These are phyloP conservation scores for Allacma fusca DNA, from an alignment of 2,888 invertebrate genomes.

Conservation along the genomic window DNA sequence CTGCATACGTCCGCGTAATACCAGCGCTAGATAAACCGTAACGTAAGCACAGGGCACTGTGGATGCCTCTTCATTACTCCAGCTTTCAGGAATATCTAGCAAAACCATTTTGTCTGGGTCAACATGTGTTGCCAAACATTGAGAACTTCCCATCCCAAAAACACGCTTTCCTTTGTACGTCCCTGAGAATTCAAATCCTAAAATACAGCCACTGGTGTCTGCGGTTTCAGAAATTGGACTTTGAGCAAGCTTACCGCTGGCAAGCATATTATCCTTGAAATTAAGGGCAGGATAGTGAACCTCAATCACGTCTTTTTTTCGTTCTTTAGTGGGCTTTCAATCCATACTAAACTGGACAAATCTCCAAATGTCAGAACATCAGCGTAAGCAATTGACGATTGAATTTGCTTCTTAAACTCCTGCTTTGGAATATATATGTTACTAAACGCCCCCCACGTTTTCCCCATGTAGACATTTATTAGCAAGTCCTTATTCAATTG, in stretches of 20 bases:
- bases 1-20: slow-evolving; percentile 68
- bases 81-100: slow-evolving; percentile 70
- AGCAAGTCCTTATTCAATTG: neutral
- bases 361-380: slow-evolving; percentile 93
- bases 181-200: slow-evolving; percentile 71
- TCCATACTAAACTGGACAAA: slow-evolving; percentile 90
- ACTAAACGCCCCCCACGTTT: slow-evolving; percentile 76
- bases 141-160: slow-evolving; percentile 66
- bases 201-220: slow-evolving; percentile 67
- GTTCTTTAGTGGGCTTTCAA: slow-evolving; percentile 80
- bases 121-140: slow-evolving; percentile 69
- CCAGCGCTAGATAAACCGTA: slow-evolving; percentile 72
- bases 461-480: neutral
- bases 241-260: slow-evolving; percentile 85
- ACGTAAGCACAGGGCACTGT: slow-evolving; percentile 73
- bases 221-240: slow-evolving; percentile 75
- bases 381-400: slow-evolving; percentile 81
- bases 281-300: slow-evolving; percentile 84
- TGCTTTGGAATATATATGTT: slow-evolving; percentile 74
- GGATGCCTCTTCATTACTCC: slow-evolving; percentile 73
- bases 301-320: slow-evolving; percentile 35
- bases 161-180: slow-evolving; percentile 64
- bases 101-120: slow-evolving; percentile 66
- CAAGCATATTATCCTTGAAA: slow-evolving; percentile 94
- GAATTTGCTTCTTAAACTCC: slow-evolving; percentile 25